A percentile compares a stretch with the other conserved stretches of the same genome.
Conservation (phyloP, 2,113 vertebrate genomes). For the Lepus europaeus region DNA sequence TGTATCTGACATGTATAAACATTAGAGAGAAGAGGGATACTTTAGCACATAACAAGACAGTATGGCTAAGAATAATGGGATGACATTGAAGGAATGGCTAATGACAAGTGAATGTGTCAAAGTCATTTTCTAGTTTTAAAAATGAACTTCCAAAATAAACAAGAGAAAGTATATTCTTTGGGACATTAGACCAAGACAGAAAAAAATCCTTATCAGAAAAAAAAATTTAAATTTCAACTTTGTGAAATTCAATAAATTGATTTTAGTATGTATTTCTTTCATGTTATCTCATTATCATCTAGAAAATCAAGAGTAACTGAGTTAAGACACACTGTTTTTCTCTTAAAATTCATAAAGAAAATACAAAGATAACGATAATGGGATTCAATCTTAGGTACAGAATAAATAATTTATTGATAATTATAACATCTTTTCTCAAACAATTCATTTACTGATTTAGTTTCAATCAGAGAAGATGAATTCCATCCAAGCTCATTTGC, state of each 20-base stretch:
- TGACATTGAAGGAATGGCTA: neutral
- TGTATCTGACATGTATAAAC: conserved; percentile 27
- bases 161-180: neutral
- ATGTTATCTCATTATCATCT: neutral
- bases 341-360: neutral
- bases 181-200: neutral
- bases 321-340: neutral
- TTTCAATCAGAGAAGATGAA: neutral
- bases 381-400: neutral
- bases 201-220: neutral
- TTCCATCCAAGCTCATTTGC: neutral
- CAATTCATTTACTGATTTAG: neutral
- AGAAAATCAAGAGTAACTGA: neutral
- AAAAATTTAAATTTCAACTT: neutral
- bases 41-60: neutral
- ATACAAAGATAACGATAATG: neutral
- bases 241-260: neutral
- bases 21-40: neutral
- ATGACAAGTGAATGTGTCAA: neutral
- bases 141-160: neutral
- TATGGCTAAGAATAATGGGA: neutral
- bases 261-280: neutral
- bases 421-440: neutral
- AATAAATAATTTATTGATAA: neutral
- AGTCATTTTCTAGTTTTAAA: neutral